phyloP scores from a whole-genome alignment of 2,113 vertebrate species.

The Mola mola region DNA sequence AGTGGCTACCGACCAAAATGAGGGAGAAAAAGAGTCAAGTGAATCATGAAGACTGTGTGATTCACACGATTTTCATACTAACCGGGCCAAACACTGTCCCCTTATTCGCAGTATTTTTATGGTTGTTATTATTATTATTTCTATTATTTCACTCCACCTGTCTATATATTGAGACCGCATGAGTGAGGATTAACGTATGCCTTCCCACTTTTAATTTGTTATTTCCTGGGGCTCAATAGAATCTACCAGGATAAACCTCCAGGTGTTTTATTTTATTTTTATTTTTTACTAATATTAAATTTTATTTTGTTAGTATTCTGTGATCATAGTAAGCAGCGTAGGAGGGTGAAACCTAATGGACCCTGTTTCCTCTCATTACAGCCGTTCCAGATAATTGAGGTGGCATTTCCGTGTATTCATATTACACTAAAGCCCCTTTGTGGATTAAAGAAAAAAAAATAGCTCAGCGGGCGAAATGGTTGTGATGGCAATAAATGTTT shows the following conservation, averaged over 20 bases:
- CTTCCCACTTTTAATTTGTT: slow-evolving; percentile 15
- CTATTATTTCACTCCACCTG: neutral
- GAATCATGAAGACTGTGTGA: no score
- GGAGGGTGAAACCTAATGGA: slow-evolving; percentile 66
- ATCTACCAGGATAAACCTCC: neutral
- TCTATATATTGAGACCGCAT: neutral
- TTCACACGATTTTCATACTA: no score
- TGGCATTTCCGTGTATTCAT: slow-evolving; percentile 62
- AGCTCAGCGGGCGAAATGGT: slow-evolving; percentile 38
- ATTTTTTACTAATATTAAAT: slow-evolving; percentile 9
- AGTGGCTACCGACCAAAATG: no score
- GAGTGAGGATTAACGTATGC: neutral
- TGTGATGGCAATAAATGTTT: slow-evolving; percentile 29
- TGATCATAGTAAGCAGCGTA: slow-evolving; percentile 51
- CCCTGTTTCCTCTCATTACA: slow-evolving; percentile 62
- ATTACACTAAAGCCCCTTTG: slow-evolving; percentile 70
- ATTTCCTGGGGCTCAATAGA: neutral
- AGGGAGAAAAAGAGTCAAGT: no score
- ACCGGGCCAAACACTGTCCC: no score
- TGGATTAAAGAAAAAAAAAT: slow-evolving; percentile 49
- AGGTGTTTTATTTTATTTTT: neutral
- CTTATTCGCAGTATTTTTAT: no score
- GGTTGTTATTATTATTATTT: no score
- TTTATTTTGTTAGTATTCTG: slow-evolving; percentile 44
- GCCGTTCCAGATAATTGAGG: slow-evolving; percentile 71